These are phyloP conservation scores for Pangasianodon hypophthalmus DNA, from an alignment of 2,113 vertebrate species.

Conservation along the genomic window DNA sequence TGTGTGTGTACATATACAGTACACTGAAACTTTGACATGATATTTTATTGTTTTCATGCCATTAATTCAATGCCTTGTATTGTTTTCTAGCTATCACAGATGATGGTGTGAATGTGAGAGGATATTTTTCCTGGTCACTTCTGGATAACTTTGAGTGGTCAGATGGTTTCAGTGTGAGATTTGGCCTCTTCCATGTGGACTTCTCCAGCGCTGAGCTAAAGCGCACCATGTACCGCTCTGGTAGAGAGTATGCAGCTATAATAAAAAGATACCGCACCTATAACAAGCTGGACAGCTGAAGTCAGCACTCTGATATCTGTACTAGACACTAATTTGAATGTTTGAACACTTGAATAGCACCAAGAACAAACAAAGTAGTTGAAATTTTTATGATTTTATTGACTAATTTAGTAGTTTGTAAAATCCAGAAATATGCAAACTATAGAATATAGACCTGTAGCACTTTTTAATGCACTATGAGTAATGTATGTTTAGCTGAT, in stretches of 20 bases:
- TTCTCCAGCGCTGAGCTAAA: conserved; percentile 67
- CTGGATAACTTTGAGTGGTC: conserved; percentile 84
- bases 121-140: conserved; percentile 78
- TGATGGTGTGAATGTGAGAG: conserved; percentile 67
- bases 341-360: not conserved
- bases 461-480: not conserved
- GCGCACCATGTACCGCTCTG: conserved; percentile 74
- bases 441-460: not conserved
- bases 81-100: conserved; percentile 67
- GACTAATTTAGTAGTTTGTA: not conserved
- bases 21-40: not conserved
- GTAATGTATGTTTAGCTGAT: not conserved
- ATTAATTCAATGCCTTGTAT: not conserved
- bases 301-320: not conserved
- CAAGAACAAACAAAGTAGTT: not conserved
- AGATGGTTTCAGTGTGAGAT: conserved; percentile 71
- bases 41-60: not conserved
- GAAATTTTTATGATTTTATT: not conserved
- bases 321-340: not conserved
- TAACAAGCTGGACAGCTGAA: not conserved
- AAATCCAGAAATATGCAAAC: not conserved
- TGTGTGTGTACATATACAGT: not conserved
- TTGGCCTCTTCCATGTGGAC: conserved; percentile 82
- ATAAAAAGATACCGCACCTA: conserved; percentile 67
- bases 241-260: conserved; percentile 74